Evolutionary conservation across 1,140 invertebrate species (phyloP).

Genomic region (Leptopilina clavipes): DNA sequence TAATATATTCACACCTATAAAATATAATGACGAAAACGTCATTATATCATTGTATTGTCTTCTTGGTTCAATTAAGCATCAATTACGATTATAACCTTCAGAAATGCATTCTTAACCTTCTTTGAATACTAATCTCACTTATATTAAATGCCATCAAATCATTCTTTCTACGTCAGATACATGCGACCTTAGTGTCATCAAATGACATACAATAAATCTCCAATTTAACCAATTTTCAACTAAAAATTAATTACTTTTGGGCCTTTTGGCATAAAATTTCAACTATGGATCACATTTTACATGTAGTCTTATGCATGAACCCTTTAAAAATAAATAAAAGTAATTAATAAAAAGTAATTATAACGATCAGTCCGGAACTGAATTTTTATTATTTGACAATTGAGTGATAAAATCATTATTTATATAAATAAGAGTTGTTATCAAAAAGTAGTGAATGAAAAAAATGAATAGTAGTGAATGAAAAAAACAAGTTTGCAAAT

Average conservation of each 20-base stretch:
- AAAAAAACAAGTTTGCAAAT: no score
- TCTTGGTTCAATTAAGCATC: slow-evolving; percentile 6
- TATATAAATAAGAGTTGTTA: no score
- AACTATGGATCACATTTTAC: background rate
- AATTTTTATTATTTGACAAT: no score
- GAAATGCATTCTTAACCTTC: slow-evolving; percentile 31
- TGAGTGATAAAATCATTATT: no score
- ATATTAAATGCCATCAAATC: slow-evolving; percentile 27
- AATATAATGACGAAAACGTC: background rate
- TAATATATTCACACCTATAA: background rate
- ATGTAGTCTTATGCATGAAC: no score
- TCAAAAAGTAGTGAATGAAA: no score
- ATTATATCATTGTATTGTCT: background rate
- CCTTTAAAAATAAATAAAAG: no score
- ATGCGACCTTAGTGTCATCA: slow-evolving; percentile 3
- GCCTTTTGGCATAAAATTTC: background rate
- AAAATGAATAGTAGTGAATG: no score
- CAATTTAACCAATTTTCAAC: background rate
- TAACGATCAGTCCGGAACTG: no score
- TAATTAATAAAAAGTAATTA: no score
- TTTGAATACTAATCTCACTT: slow-evolving; percentile 12
- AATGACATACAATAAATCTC: no score
- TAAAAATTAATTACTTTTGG: background rate
- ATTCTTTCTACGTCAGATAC: slow-evolving; percentile 19
- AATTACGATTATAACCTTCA: slow-evolving; percentile 30